These are phyloP conservation scores for Cygnus buccinator DNA, from an alignment of 2,113 vertebrate genomes.

Conservation along the genomic window DNA sequence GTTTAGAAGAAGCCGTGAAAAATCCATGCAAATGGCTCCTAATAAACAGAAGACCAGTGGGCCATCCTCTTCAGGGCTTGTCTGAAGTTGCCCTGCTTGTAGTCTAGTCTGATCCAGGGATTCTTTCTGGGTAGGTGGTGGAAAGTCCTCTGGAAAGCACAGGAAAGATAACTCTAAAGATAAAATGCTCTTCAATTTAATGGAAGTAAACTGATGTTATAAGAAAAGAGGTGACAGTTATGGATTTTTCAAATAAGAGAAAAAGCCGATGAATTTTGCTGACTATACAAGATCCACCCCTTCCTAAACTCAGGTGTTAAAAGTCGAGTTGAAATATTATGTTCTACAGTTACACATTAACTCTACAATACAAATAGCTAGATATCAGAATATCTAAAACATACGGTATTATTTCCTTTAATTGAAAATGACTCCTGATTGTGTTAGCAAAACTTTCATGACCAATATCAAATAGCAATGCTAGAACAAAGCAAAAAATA, in stretches of 20 bases:
- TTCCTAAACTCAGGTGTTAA: background rate
- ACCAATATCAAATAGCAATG: background rate
- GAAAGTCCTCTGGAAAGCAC: background rate
- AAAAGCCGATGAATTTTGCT: background rate
- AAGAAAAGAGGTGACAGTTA: background rate
- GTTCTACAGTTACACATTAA: background rate
- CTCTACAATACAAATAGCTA: background rate
- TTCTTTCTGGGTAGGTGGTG: background rate
- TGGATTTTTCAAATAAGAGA: background rate
- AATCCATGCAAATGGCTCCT: background rate
- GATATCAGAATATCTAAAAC: background rate
- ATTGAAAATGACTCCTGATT: background rate
- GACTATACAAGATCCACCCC: accelerated
- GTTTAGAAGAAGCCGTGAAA: background rate
- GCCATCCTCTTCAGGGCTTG: background rate
- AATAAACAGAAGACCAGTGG: background rate
- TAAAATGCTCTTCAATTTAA: background rate
- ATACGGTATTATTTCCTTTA: accelerated
- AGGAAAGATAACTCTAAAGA: background rate
- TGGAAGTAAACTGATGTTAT: background rate
- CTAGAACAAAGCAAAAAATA: background rate
- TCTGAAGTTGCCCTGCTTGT: background rate
- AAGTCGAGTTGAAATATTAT: background rate
- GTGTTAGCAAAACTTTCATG: background rate
- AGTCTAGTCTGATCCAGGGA: background rate